These are phyloP conservation scores for Sebastes baramenuke DNA, from an alignment of 2,797 vertebrate genomes.

Conservation along the genomic window DNA sequence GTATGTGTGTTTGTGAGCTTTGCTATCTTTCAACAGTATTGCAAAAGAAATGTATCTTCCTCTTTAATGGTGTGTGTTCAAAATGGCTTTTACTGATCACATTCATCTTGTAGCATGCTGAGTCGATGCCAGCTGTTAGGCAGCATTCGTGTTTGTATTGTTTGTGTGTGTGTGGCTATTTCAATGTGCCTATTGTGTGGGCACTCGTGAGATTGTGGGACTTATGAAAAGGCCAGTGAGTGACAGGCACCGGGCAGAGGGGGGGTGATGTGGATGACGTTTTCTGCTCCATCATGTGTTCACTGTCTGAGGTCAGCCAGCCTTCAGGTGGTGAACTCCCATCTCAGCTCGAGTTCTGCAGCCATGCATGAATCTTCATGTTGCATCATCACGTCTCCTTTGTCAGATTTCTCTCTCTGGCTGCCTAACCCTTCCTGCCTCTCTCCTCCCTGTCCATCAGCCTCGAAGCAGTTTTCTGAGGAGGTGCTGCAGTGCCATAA, in stretches of 20 bases:
- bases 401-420: slow-evolving; percentile 12
- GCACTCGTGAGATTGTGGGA: slow-evolving; percentile 30
- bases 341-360: not conserved
- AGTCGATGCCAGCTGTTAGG: not conserved
- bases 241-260: slow-evolving; percentile 69
- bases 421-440: slow-evolving; percentile 17
- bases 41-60: not conserved
- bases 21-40: not conserved
- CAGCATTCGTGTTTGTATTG: slow-evolving; percentile 32
- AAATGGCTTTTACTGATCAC: not conserved
- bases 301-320: slow-evolving; percentile 37
- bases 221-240: slow-evolving; percentile 69
- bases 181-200: slow-evolving; percentile 75
- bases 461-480: slow-evolving; percentile 92
- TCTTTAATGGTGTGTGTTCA: not conserved
- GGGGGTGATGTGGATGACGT: slow-evolving; percentile 38
- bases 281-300: slow-evolving; percentile 50
- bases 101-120: not conserved
- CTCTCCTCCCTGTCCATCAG: slow-evolving; percentile 58
- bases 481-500: slow-evolving; percentile 93
- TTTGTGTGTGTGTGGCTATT: slow-evolving; percentile 17
- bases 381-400: slow-evolving; percentile 29
- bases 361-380: slow-evolving; percentile 1
- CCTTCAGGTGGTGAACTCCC: slow-evolving; percentile 1
- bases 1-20: not conserved